Evolutionary conservation across 35 echinoderm and acorn worm species (phyloP), one percentile per base, ranked within the genome.

Genomic region (Eucidaris tribuloides): DNA sequence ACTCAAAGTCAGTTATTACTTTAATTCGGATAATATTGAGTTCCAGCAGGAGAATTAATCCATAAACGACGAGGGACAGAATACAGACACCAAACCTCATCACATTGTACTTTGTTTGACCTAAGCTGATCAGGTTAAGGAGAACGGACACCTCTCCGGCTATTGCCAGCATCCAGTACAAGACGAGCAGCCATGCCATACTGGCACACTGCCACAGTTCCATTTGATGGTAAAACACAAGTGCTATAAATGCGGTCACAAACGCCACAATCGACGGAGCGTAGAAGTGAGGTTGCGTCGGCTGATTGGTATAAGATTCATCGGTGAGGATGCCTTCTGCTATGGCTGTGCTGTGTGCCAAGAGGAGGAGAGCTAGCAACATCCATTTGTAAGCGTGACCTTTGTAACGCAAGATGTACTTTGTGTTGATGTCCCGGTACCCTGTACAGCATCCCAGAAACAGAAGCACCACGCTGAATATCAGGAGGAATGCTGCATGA

Each of bases 301-400:
- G 56, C 15, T 42, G 29, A 18, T 65, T 58, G 2, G 45, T 49
- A 37, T 63, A 86, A 25, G 65, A 76, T 25, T 86, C 62, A 76
- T 92, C 90, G 0, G 90, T 92, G 27, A 92, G 37, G 36, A 92
- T 87, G n/a, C 90, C 90, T 56, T 92, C 90, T 7, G 45, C 78
- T 18, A 92, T 59, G 25, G 90, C 80, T 7, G 83, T 78, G 3
- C 86, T 42, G 38, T 87, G 81, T 17, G 77, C 68, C 29, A 92
- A 32, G 1, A 86, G 6, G 0, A 92, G 58, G n/a, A 92, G 3
- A 13, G 41, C 35, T 24, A 84, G 18, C 3, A 92, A 42, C 25
- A 82, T 19, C 83, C 83, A 92, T 83, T 74, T 81, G 13, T 60
- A 41, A 20, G 49, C 23, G 31, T 92, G 90, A 27, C 90, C 90